These are phyloP conservation scores for Acrocephalus kingi DNA, from an alignment of 2,113 vertebrate genomes.

Conservation along the genomic window DNA sequence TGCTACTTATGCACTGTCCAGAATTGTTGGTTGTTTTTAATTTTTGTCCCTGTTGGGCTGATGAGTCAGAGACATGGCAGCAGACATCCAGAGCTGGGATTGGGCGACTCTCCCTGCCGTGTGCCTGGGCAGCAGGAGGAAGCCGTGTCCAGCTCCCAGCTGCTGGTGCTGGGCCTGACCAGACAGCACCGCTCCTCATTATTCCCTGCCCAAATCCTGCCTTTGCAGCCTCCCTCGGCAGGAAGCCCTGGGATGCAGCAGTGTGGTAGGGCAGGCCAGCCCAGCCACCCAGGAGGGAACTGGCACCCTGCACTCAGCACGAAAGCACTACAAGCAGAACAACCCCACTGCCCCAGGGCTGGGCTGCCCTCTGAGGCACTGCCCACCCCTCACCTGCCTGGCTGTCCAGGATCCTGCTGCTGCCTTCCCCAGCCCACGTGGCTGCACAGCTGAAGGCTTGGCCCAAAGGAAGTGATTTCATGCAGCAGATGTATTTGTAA, in stretches of 20 bases:
- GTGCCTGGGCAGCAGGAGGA: not conserved
- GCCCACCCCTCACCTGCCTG: not conserved
- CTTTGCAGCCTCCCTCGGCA: not conserved
- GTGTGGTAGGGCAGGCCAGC: not conserved
- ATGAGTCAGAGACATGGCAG: not conserved
- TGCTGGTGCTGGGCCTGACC: not conserved
- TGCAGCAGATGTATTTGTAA: not conserved
- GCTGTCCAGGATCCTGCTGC: not conserved
- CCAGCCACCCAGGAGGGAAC: not conserved
- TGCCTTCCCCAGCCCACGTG: not conserved
- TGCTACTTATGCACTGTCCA: not conserved
- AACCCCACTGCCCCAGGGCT: fast-evolving
- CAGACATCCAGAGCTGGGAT: no score
- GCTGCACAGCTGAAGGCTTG: not conserved
- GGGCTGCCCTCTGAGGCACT: not conserved
- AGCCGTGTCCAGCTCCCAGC: not conserved
- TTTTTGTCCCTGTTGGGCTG: not conserved
- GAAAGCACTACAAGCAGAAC: not conserved
- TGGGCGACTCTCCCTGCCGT: not conserved
- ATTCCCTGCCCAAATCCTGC: not conserved
- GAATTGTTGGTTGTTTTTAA: not conserved
- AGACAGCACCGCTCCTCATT: not conserved
- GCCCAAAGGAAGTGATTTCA: not conserved
- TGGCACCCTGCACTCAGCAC: not conserved
- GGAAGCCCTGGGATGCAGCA: not conserved